Conservation (phyloP, 2,797 vertebrate genomes). For the Zalophus californianus region DNA sequence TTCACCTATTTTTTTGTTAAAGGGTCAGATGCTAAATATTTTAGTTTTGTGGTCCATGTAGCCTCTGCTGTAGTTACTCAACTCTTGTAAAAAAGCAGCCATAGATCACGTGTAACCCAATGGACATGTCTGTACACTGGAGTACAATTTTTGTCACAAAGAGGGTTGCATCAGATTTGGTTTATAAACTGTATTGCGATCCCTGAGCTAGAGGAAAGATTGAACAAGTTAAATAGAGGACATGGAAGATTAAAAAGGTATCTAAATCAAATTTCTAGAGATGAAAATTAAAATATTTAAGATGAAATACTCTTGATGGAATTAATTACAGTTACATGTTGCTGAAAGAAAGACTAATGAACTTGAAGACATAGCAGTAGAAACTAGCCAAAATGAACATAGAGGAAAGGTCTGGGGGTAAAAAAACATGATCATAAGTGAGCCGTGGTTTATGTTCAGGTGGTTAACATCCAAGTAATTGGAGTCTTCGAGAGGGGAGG, state of each 20-base stretch:
- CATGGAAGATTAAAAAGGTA: neutral
- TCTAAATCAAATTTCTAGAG: constrained; percentile 3
- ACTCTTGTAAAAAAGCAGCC: neutral
- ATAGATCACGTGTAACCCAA: neutral
- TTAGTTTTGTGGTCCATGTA: neutral
- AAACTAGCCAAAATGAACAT: neutral
- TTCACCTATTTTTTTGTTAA: constrained; percentile 5
- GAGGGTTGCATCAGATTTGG: neutral
- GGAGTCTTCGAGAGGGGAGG: neutral
- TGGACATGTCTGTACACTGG: neutral
- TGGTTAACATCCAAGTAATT: neutral
- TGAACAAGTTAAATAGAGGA: neutral
- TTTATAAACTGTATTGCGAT: neutral
- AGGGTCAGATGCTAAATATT: neutral
- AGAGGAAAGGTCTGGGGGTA: neutral
- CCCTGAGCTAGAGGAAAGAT: neutral
- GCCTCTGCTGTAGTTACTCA: neutral
- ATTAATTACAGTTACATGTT: neutral
- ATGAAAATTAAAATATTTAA: neutral
- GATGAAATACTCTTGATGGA: neutral
- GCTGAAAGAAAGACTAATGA: neutral
- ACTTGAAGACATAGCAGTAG: neutral
- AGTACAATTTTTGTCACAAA: neutral
- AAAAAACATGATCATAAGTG: neutral
- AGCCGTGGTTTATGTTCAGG: neutral